These are phyloP conservation scores for Protodeltote pygarga DNA, from an alignment of 2,888 invertebrate species.

Conservation along the genomic window DNA sequence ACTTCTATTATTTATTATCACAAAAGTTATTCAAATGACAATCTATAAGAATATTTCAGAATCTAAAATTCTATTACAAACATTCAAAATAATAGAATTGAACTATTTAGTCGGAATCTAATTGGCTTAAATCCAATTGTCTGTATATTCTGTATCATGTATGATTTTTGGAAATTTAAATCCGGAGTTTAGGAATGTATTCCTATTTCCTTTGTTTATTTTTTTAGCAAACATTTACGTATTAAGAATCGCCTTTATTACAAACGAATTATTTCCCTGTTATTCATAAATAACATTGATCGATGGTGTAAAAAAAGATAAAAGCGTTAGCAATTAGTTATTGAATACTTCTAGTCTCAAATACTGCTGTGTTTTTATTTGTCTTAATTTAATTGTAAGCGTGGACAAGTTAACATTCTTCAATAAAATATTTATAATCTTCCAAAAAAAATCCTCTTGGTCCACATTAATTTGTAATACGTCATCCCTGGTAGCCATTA, in stretches of 20 bases:
- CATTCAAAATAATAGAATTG: too few relatives aligned
- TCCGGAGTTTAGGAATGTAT: constrained; percentile 18
- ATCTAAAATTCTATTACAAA: too few relatives aligned
- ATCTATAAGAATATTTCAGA: too few relatives aligned
- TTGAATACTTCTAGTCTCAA: too few relatives aligned
- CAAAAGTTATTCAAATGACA: too few relatives aligned
- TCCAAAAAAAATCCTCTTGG: too few relatives aligned
- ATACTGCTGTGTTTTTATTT: too few relatives aligned
- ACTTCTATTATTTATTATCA: too few relatives aligned
- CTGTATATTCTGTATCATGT: constrained; percentile 20
- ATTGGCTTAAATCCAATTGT: constrained; percentile 40
- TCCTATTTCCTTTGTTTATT: constrained; percentile 44
- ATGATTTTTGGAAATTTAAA: constrained; percentile 36
- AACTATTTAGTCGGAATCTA: constrained; percentile 17
- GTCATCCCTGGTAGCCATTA: constrained; percentile 6
- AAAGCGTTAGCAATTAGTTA: constrained; percentile 26
- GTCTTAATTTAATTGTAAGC: too few relatives aligned
- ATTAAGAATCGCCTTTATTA: constrained; percentile 36
- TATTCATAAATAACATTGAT: constrained; percentile 42
- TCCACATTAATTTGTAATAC: too few relatives aligned
- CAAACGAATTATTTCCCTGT: constrained; percentile 40
- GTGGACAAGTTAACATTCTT: too few relatives aligned
- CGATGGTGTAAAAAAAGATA: constrained; percentile 16
- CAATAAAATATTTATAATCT: too few relatives aligned
- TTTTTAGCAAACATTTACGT: constrained; percentile 37